Conservation (phyloP, 2,888 invertebrate genomes). For the Siphonodentalium dalli region DNA sequence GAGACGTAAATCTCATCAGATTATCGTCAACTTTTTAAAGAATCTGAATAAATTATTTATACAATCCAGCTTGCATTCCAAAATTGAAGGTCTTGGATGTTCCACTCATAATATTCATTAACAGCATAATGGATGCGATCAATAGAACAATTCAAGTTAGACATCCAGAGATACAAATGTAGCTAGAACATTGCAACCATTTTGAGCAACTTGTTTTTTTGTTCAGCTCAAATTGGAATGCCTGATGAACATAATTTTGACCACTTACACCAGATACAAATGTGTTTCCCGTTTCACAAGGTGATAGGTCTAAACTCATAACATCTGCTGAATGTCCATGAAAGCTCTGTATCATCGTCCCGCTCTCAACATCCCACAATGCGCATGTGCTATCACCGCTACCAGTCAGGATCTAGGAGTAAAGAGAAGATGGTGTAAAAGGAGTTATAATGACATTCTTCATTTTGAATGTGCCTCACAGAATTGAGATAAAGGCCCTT, state of each 20-base stretch:
- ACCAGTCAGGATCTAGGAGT: conserved; percentile 80
- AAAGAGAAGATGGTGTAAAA: no score
- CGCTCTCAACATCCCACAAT: conserved; percentile 99
- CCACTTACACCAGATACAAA: conserved; percentile 89
- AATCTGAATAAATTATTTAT: no score
- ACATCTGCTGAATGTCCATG: conserved; percentile 94
- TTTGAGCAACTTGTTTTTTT: neutral
- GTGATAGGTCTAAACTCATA: conserved; percentile 96
- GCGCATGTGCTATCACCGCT: conserved; percentile 96
- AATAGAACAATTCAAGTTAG: neutral
- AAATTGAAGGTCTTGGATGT: neutral
- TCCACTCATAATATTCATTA: neutral
- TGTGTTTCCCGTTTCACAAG: conserved; percentile 95
- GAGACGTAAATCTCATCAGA: no score
- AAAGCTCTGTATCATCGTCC: conserved; percentile 95
- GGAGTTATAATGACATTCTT: no score
- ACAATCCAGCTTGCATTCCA: no score
- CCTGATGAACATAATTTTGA: neutral
- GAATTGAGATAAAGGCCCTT: no score
- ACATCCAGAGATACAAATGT: neutral
- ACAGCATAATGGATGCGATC: neutral
- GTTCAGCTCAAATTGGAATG: neutral
- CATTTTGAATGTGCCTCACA: no score
- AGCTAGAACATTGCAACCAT: neutral
- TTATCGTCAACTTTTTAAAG: no score